Conservation (phyloP, 2,888 invertebrate genomes). For the Ommatoiulus sabulosus region DNA sequence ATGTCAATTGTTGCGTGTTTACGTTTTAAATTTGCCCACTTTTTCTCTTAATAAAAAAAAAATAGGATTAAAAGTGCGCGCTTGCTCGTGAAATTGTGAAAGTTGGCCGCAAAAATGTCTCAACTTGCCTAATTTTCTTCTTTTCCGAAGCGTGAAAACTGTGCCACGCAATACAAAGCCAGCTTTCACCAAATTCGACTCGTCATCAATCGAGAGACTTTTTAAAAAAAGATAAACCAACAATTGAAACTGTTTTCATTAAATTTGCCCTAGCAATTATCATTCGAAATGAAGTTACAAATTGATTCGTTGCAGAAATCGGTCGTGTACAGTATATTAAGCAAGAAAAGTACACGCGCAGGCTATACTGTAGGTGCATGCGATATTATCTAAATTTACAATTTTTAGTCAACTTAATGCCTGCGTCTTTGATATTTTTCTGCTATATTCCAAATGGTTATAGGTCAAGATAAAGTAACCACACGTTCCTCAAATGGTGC, state of each 20-base stretch:
- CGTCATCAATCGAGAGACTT: background rate
- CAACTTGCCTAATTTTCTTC: background rate
- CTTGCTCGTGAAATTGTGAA: constrained; percentile 27
- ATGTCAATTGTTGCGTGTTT: constrained; percentile 27
- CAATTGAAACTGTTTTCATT: constrained; percentile 19
- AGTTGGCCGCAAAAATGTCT: background rate
- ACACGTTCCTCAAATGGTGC: no score
- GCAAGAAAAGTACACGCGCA: no score
- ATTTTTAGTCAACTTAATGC: no score
- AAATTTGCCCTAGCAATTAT: background rate
- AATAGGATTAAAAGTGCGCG: background rate
- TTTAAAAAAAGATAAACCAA: background rate
- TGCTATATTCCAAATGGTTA: no score
- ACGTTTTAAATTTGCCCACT: background rate
- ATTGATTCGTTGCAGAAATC: background rate
- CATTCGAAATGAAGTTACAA: background rate
- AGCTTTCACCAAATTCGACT: background rate
- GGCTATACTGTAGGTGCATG: no score
- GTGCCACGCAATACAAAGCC: background rate
- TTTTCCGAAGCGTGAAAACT: background rate
- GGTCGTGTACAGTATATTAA: background rate
- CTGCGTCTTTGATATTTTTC: no score
- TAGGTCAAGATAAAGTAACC: no score
- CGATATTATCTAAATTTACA: no score
- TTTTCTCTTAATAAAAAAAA: background rate